Base-by-base conservation (phyloP, 2,113 vertebrate species). In the Coryphaenoides rupestris region DNA sequence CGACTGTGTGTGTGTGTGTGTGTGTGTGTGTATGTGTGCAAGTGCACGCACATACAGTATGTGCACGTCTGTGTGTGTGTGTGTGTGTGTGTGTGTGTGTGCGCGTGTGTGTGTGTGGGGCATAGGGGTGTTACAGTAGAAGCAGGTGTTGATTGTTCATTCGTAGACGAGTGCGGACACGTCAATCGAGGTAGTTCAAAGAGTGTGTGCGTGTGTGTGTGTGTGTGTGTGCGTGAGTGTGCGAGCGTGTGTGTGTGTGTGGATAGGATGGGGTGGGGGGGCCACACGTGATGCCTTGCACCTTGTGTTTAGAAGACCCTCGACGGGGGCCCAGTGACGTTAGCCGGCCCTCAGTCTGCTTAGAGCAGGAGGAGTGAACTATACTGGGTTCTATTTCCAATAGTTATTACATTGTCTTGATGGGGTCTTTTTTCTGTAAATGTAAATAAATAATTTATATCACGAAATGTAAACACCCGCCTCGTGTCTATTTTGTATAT, bases 371-470 rank as follows among this genome's bases (percentile, higher is more conserved):
- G 58, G 57, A 79, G 77, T 81, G 83, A 74, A 81, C 77, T 86
- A 83, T 86, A 76, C 84, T 95, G 94, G 93, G 95, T 98, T 91
- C 95, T 95, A 95, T 96, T 98, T 99, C 94, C 95, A 96, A 95
- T 97, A 98, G 96, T 94, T 90, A 90, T 87, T 85, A 96, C 93
- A 94, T 96, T 98, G 96, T 99, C 95, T 98, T 95, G 95, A 95
- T 97, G 91, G 89, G 89, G 93, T 98, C 84, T 95, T 96, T 92
- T 94, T 98, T 98, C 96, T 98, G 96, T 98, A 97, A 87, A 98
- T 98, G 96, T 99, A 99, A 98, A 99, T 98, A 99, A 99, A 98
- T 96, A 97, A 98, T 99, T 99, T 99, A 99, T 98, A 99, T 98
- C 96, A 96, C 93, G 77, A 90, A 87, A 87, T 75, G 77, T 79